A percentile compares a stretch with the other conserved stretches of the same genome.
These are phyloP conservation scores for Paratilapia polleni DNA, from an alignment of 2,113 vertebrate species.

Conservation along the genomic window DNA sequence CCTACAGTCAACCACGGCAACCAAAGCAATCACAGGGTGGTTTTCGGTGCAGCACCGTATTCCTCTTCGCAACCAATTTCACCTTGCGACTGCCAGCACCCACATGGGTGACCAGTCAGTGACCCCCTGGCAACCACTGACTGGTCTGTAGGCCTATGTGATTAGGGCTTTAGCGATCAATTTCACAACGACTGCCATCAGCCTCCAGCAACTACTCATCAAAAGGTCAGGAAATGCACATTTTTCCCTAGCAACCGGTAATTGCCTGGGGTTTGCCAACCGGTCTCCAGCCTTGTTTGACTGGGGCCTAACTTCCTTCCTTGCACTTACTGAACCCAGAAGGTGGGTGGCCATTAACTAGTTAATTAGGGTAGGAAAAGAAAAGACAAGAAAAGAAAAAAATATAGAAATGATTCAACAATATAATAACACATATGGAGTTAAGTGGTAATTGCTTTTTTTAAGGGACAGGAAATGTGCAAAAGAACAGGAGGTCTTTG, in stretches of 20 bases:
- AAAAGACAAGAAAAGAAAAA: no score
- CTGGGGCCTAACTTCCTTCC: background rate
- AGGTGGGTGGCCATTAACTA: background rate
- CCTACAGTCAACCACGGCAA: no score
- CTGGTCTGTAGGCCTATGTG: no score
- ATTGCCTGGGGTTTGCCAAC: background rate
- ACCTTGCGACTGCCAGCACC: no score
- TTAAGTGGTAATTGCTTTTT: background rate
- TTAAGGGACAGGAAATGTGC: background rate
- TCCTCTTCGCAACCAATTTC: no score
- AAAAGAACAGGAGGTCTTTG: background rate
- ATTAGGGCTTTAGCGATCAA: no score
- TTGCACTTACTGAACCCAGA: background rate
- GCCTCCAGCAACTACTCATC: background rate
- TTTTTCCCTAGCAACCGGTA: accelerated
- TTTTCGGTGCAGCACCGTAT: no score
- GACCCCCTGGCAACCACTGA: no score
- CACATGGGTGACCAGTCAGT: no score
- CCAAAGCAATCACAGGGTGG: no score
- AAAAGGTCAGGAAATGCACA: background rate
- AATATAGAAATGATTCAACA: background rate
- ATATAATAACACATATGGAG: background rate
- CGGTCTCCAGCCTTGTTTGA: background rate
- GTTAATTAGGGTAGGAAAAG: background rate
- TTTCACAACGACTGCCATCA: background rate